A percentile compares a stretch with the other conserved stretches of the same genome.
These are phyloP conservation scores for Eurosta solidaginis DNA, from an alignment of 1,140 invertebrate genomes.

Conservation along the genomic window DNA sequence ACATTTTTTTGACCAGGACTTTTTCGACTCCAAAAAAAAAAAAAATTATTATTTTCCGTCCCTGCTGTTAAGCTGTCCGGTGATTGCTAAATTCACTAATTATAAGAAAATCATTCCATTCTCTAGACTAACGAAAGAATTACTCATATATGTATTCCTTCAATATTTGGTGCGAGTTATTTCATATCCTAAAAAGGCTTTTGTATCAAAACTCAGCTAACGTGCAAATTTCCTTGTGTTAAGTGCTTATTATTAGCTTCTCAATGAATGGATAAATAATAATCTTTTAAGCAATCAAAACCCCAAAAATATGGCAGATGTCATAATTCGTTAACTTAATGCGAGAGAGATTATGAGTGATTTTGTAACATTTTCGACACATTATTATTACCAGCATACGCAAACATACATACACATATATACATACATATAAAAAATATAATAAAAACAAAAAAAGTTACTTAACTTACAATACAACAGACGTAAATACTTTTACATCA, in stretches of 20 bases:
- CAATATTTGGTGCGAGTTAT: too few species aligned
- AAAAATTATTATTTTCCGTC: too few species aligned
- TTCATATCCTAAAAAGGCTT: too few species aligned
- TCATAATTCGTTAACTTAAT: slow-evolving; percentile 19
- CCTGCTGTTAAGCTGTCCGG: too few species aligned
- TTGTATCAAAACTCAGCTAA: too few species aligned
- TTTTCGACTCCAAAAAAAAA: too few species aligned
- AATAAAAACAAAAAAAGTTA: background rate
- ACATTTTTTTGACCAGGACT: too few species aligned
- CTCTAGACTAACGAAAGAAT: too few species aligned
- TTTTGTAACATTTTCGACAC: background rate
- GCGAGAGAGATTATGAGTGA: background rate
- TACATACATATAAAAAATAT: too few species aligned
- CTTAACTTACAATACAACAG: background rate
- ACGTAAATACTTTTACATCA: background rate
- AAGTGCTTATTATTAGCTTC: background rate
- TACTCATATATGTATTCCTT: too few species aligned
- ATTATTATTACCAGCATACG: background rate
- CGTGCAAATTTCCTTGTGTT: background rate
- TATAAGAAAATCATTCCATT: too few species aligned
- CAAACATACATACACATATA: background rate
- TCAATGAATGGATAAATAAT: background rate
- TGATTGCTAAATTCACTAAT: too few species aligned
- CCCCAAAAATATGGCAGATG: slow-evolving; percentile 1
- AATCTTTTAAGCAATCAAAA: background rate